Percentiles rank a stretch among this genome's conserved stretches.
Conservation (phyloP, 2,797 vertebrate species). For the Etheostoma nigrum region DNA sequence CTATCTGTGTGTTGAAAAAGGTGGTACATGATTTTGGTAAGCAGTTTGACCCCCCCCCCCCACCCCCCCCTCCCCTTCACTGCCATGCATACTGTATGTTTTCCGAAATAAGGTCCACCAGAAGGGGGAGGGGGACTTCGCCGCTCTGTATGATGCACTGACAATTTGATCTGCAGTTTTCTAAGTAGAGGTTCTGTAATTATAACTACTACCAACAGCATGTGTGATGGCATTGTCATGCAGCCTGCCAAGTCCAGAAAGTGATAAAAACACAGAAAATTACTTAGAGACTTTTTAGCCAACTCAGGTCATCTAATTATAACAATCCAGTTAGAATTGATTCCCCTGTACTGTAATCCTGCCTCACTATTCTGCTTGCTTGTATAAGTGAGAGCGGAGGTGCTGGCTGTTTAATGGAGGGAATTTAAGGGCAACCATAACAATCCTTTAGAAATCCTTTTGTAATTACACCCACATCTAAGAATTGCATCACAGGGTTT, state of each 20-base stretch:
- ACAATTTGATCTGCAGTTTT: conserved; percentile 6
- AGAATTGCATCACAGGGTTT: conserved; percentile 16
- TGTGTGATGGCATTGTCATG: conserved; percentile 26
- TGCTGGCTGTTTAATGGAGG: conserved; percentile 31
- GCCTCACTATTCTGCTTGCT: conserved; percentile 26
- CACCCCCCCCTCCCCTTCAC: too few relatives aligned
- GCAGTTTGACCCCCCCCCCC: too few relatives aligned
- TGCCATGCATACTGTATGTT: too few relatives aligned
- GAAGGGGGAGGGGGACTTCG: too few relatives aligned
- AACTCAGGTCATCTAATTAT: conserved; percentile 54
- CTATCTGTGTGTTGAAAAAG: too few relatives aligned
- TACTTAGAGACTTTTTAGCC: conserved; percentile 45
- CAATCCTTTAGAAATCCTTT: conserved; percentile 35
- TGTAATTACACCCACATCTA: conserved; percentile 29
- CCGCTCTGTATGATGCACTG: too few relatives aligned
- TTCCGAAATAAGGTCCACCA: too few relatives aligned
- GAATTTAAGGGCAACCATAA: conserved; percentile 47
- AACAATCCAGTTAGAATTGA: conserved; percentile 58
- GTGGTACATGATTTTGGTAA: too few relatives aligned
- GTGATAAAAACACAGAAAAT: conserved; percentile 51
- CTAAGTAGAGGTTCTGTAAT: conserved; percentile 5
- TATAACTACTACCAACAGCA: conserved; percentile 10
- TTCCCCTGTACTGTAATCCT: conserved; percentile 52
- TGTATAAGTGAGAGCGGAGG: conserved; percentile 35
- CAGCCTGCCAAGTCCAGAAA: conserved; percentile 37